Conservation (phyloP, 2,888 invertebrate species). For the Uropetala carovei region DNA sequence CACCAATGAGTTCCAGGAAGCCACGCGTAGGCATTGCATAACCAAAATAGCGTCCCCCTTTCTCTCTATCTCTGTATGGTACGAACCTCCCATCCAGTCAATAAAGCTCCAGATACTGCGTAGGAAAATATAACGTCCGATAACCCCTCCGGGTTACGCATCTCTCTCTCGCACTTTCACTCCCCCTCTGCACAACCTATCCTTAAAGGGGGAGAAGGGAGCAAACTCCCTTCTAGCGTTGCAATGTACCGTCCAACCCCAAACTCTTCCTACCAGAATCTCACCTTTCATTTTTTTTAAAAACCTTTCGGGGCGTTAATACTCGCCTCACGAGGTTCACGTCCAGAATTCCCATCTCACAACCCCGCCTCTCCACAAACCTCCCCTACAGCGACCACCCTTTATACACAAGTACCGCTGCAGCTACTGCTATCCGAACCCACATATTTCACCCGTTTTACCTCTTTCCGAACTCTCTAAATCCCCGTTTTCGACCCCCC, state of each 20-base stretch:
- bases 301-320: neutral
- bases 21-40: neutral
- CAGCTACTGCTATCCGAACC: neutral
- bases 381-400: too few relatives aligned
- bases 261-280: neutral
- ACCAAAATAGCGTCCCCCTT: constrained; percentile 30
- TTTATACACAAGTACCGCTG: neutral
- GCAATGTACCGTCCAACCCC: neutral
- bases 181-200: neutral
- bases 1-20: too few relatives aligned
- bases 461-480: neutral
- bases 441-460: constrained; percentile 19
- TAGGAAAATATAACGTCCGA: neutral
- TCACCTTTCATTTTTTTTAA: neutral
- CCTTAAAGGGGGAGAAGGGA: neutral
- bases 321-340: neutral
- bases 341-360: neutral
- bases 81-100: neutral
- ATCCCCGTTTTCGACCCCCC: too few relatives aligned
- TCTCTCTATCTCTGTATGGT: neutral
- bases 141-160: neutral
- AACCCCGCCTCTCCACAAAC: neutral
- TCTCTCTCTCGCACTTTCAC: neutral
- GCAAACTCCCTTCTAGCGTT: neutral
- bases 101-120: neutral